These are phyloP conservation scores for Vireo griseus DNA, from an alignment of 2,797 vertebrate genomes.

Conservation along the genomic window DNA sequence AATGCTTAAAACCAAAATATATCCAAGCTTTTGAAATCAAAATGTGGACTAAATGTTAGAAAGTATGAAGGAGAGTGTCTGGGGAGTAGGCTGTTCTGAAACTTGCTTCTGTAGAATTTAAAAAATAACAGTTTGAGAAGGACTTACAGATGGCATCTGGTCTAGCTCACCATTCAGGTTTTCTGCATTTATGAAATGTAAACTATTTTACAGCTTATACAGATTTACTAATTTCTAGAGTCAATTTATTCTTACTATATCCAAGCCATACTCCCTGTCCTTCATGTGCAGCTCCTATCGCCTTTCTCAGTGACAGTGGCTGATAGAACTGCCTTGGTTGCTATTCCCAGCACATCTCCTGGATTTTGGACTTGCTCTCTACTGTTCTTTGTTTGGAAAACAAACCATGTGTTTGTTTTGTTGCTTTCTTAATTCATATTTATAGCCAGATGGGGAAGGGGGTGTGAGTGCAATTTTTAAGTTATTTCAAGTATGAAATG, in stretches of 20 bases:
- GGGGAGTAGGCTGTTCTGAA: background rate
- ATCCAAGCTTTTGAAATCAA: background rate
- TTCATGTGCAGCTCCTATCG: fast-evolving
- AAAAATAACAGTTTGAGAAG: background rate
- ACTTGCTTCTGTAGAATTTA: background rate
- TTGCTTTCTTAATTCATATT: background rate
- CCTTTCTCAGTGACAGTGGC: background rate
- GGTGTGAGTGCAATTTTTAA: background rate
- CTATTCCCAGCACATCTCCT: background rate
- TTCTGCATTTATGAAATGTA: background rate
- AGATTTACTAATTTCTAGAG: background rate
- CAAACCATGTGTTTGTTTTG: background rate
- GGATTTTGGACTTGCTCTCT: background rate
- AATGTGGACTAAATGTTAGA: background rate
- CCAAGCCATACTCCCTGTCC: background rate
- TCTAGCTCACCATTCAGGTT: background rate
- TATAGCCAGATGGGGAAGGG: background rate
- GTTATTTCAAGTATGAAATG: background rate
- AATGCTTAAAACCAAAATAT: background rate
- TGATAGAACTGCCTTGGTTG: background rate
- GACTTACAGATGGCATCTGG: background rate
- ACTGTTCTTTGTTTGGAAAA: background rate
- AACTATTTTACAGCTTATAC: background rate
- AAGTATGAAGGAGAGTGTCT: background rate
- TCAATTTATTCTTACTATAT: background rate